Evolutionary conservation across 2,888 invertebrate genomes (phyloP).

Genomic region (Anagyrus pseudococci): DNA sequence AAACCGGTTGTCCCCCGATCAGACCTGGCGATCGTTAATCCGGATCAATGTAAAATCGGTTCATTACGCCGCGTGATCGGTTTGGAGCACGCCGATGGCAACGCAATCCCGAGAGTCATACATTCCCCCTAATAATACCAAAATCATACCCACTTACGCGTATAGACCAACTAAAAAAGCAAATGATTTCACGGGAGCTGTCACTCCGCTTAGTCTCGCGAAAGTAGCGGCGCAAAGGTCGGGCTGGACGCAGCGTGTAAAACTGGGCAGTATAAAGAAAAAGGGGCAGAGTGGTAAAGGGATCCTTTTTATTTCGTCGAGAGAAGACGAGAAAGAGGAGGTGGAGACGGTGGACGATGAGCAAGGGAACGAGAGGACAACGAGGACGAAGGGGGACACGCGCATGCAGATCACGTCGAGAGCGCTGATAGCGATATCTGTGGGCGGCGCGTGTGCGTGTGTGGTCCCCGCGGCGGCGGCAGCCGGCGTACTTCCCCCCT

Average conservation of each 20-base stretch:
- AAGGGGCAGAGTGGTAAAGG: not conserved
- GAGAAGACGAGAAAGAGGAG: not conserved
- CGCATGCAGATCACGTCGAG: conserved; percentile 62
- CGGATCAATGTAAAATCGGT: too few species aligned
- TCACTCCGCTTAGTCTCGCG: too few species aligned
- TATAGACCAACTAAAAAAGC: too few species aligned
- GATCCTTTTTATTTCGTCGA: conserved; percentile 6
- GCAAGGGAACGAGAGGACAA: not conserved
- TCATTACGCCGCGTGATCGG: too few species aligned
- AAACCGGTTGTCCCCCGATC: too few species aligned
- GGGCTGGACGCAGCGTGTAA: not conserved
- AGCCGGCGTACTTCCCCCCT: conserved; percentile 5
- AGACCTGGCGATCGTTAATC: too few species aligned
- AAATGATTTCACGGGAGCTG: too few species aligned
- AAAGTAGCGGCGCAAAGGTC: not conserved
- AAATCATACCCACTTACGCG: too few species aligned
- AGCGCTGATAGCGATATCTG: conserved; percentile 61
- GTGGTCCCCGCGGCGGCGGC: conserved; percentile 51
- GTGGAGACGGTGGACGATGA: not conserved
- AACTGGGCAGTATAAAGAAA: not conserved
- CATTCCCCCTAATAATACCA: too few species aligned
- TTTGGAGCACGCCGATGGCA: too few species aligned
- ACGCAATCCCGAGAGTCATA: too few species aligned
- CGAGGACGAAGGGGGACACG: conserved; percentile 47
- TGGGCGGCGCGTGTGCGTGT: conserved; percentile 62